Conservation (phyloP, 2,888 invertebrate species). For the Dryobota labecula region DNA sequence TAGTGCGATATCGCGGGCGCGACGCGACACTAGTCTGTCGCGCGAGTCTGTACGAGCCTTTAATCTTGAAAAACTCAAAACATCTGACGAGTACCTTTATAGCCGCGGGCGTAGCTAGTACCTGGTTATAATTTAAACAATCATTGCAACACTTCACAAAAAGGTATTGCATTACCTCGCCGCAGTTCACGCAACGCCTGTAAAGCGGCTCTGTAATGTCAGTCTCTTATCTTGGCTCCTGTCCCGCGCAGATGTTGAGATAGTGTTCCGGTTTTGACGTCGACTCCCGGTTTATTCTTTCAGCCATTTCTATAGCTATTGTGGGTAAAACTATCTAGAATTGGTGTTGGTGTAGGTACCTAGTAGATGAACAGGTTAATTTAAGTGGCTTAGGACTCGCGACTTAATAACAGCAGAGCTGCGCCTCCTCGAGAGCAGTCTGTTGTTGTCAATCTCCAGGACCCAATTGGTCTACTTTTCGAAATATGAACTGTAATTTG, state of each 20-base stretch:
- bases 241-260: slow-evolving; percentile 60
- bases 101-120: background rate
- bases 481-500: background rate
- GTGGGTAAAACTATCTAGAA: slow-evolving; percentile 11
- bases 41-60: too few species aligned
- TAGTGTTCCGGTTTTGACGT: slow-evolving; percentile 51
- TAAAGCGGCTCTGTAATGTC: slow-evolving; percentile 33
- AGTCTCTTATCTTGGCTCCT: slow-evolving; percentile 53
- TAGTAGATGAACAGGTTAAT: background rate
- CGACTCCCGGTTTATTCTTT: slow-evolving; percentile 31
- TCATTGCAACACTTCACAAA: slow-evolving; percentile 49
- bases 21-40: too few species aligned
- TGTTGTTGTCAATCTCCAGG: background rate
- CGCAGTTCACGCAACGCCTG: slow-evolving; percentile 52
- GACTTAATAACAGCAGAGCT: background rate
- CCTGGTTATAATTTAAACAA: slow-evolving; percentile 38
- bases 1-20: too few species aligned
- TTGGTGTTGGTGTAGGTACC: background rate
- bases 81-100: background rate
- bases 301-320: slow-evolving; percentile 45
- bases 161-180: slow-evolving; percentile 49
- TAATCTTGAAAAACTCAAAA: slow-evolving; percentile 2
- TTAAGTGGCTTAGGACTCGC: background rate
- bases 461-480: background rate
- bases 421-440: too few species aligned